Percentiles rank a stretch among this genome's conserved stretches.
Evolutionary conservation across 2,888 invertebrate genomes (phyloP).

Genomic region (Chymomyza procnemis): DNA sequence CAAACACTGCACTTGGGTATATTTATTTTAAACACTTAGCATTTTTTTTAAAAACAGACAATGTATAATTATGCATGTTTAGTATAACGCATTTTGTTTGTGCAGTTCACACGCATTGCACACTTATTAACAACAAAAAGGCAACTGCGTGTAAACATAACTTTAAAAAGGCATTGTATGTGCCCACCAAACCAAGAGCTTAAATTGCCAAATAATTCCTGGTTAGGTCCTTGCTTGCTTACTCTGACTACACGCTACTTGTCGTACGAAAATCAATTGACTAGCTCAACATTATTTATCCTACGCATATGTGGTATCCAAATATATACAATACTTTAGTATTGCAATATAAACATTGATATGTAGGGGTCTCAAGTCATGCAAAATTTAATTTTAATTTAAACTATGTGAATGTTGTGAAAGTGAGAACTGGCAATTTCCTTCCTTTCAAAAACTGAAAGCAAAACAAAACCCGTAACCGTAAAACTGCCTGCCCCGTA

Average conservation of each 20-base stretch:
- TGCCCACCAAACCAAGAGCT: no score
- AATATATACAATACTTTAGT: not conserved
- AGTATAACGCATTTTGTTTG: no score
- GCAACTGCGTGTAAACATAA: no score
- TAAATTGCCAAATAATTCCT: no score
- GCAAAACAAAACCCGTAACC: slow-evolving; percentile 25
- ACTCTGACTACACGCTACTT: not conserved
- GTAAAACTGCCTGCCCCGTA: not conserved
- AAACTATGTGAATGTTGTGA: slow-evolving; percentile 48
- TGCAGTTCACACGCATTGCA: no score
- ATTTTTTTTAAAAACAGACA: no score
- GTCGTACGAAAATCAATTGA: slow-evolving; percentile 57
- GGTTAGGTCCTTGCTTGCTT: not conserved
- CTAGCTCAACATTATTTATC: slow-evolving; percentile 42
- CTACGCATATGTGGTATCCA: not conserved
- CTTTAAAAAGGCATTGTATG: no score
- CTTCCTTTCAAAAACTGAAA: slow-evolving; percentile 34
- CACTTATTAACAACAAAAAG: no score
- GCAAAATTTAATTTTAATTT: slow-evolving; percentile 69
- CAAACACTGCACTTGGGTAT: no score
- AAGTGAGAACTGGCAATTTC: slow-evolving; percentile 62
- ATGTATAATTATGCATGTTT: no score
- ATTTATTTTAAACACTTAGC: no score
- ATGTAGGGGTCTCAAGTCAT: slow-evolving; percentile 38
- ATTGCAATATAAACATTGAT: not conserved